A percentile compares a stretch with the other conserved stretches of the same genome.
Conservation (phyloP, 1,140 invertebrate species). For the Helicoverpa zea region DNA sequence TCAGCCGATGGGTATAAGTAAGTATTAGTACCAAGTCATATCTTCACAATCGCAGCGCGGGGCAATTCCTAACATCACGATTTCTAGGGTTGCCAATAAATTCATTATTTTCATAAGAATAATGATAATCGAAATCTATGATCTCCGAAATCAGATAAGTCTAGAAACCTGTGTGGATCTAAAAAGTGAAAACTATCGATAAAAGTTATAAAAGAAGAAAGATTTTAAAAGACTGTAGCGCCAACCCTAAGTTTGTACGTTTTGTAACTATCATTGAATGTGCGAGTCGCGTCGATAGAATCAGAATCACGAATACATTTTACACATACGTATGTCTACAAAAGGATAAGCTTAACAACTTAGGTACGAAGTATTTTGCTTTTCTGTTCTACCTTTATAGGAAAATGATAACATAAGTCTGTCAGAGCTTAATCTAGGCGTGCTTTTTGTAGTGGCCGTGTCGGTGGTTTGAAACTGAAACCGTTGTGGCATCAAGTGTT, state of each 20-base stretch:
- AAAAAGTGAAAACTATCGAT: neutral
- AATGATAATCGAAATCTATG: neutral
- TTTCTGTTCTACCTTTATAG: constrained; percentile 20
- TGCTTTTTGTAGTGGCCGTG: neutral
- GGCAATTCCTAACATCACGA: constrained; percentile 47
- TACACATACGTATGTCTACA: constrained; percentile 55
- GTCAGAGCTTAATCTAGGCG: neutral
- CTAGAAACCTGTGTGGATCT: neutral
- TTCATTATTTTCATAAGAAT: neutral
- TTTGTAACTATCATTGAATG: constrained; percentile 65
- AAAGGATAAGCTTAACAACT: constrained; percentile 50
- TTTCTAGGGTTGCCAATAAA: constrained; percentile 19
- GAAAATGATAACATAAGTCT: neutral
- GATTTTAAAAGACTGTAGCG: neutral
- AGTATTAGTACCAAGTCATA: constrained; percentile 30
- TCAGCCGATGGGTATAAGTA: constrained; percentile 12
- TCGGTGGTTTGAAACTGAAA: constrained; percentile 62
- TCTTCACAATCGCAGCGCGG: neutral
- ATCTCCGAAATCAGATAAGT: neutral
- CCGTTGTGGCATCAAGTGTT: constrained; percentile 45
- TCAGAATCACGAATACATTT: constrained; percentile 71
- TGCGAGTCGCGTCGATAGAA: constrained; percentile 65
- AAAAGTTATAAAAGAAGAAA: constrained; percentile 10
- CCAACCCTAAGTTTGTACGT: constrained; percentile 54
- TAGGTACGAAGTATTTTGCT: constrained; percentile 28